Percentiles rank a stretch among this genome's conserved stretches.
Conservation (phyloP, 1,140 invertebrate genomes). For the Melanaphis sacchari region DNA sequence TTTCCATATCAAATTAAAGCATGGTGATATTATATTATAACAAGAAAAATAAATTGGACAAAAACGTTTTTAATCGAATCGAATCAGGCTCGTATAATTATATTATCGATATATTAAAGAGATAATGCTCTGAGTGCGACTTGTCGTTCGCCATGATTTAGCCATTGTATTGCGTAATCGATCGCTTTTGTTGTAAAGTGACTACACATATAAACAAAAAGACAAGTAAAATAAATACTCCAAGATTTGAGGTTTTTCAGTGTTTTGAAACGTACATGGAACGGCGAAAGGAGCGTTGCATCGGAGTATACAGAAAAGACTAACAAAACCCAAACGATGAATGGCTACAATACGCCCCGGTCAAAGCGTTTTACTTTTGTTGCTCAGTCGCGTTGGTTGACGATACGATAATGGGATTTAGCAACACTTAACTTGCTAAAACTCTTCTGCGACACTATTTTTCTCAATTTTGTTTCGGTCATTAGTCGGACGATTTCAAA, state of each 20-base stretch:
- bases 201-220: background rate
- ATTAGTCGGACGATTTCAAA: background rate
- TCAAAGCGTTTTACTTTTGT: background rate
- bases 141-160: background rate
- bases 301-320: background rate
- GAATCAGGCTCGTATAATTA: background rate
- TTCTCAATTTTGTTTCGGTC: background rate
- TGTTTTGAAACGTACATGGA: too few species aligned
- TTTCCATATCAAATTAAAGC: background rate
- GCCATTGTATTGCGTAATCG: background rate
- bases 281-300: background rate
- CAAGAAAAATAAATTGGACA: background rate
- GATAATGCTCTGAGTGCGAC: background rate
- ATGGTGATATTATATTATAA: background rate
- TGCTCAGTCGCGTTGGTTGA: background rate
- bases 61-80: background rate
- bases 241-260: background rate
- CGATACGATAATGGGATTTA: background rate
- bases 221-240: constrained; percentile 4
- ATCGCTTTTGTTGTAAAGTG: background rate
- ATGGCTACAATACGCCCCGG: background rate
- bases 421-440: background rate
- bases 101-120: background rate
- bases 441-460: background rate
- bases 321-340: constrained; percentile 8